Evolutionary conservation across 2,113 vertebrate genomes (phyloP).

Genomic region (Pristiophorus japonicus): DNA sequence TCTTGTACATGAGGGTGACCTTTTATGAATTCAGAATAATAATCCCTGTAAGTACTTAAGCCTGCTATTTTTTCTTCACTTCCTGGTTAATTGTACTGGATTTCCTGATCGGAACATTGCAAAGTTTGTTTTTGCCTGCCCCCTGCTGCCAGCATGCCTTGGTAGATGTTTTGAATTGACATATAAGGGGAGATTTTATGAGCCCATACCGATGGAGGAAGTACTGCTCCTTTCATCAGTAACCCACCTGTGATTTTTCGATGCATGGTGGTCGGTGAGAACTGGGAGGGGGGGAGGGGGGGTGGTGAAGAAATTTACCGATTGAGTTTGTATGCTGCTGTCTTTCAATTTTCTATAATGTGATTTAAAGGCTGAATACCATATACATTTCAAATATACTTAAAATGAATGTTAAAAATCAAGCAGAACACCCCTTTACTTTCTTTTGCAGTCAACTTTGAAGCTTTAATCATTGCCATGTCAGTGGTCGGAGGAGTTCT

Average conservation of each 20-base stretch:
- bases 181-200: not conserved
- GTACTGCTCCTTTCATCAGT: not conserved
- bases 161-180: not conserved
- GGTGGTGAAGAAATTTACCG: no score
- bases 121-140: not conserved
- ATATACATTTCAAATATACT: not conserved
- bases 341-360: not conserved
- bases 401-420: not conserved
- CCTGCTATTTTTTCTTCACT: not conserved
- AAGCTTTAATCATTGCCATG: slow-evolving; percentile 79
- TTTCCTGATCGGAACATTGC: not conserved
- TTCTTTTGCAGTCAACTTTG: slow-evolving; percentile 78
- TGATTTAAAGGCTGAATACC: not conserved
- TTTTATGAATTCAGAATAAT: not conserved
- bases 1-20: not conserved
- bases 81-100: not conserved
- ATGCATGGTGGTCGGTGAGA: not conserved
- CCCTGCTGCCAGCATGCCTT: not conserved
- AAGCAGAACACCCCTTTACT: slow-evolving; percentile 24
- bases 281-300: no score
- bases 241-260: not conserved
- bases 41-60: not conserved
- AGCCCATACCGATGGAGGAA: not conserved
- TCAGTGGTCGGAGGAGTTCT: slow-evolving; percentile 69
- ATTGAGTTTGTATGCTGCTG: not conserved